Base-by-base conservation (phyloP, 2,888 invertebrate genomes). In the Pristionchus japonicus region DNA sequence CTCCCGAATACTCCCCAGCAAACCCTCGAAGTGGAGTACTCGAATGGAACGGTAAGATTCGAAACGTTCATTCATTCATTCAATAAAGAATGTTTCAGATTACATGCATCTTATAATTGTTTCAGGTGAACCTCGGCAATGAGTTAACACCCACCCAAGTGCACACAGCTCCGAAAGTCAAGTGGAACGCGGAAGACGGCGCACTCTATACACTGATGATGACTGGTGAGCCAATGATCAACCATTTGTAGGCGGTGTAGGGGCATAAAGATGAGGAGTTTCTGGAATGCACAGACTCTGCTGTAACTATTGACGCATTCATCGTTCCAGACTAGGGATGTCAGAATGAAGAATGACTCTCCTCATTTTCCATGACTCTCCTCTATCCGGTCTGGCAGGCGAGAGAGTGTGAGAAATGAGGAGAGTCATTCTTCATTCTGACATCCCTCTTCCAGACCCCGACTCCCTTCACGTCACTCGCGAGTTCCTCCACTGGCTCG, bases 401-500 rank as follows among this genome's bases (percentile, higher is more conserved):
- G n/a, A n/a, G n/a, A n/a, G n/a, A n/a, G n/a, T n/a, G n/a, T n/a
- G n/a, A n/a, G n/a, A n/a, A n/a, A n/a, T n/a, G n/a, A n/a, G n/a
- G n/a, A n/a, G n/a, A n/a, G n/a, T n/a, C n/a, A 31, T 34, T 34
- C 0, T 1, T 34, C 15, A 64, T 57, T 20, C 57, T 23, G 20
- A 67, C 31, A 67, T 34, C 20, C 31, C 31, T 4, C 4, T 34
- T 34, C 15, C 43, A 77, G 77, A 77, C 13, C 70, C 70, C 7
- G 70, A 70, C 23, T 34, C 70, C 1, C 64, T 67, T 23, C 34
- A 17, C 15, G 37, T 23, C 20, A 13, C 47, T 1, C 96, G 97
- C 57, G 97, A 98, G 95, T 97, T 97, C 96, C 97, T 97, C 93
- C 97, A 98, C 95, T 98, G 97, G 97, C 95, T 97, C 4, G 96